These are phyloP conservation scores for Cyprinodon brontotheroides DNA, from an alignment of 2,113 vertebrate genomes.

Conservation along the genomic window DNA sequence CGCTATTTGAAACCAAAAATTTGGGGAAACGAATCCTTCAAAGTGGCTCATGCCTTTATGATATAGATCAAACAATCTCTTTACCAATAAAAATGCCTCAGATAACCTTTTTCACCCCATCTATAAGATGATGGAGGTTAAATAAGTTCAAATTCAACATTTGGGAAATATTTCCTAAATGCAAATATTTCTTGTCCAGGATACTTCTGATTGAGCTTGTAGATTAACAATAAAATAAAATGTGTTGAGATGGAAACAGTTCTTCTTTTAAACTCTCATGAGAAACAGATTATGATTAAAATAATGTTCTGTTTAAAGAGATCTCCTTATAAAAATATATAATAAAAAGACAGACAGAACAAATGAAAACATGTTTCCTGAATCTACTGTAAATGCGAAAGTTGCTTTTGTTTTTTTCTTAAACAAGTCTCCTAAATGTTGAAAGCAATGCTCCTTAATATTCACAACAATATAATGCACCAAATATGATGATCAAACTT, in stretches of 20 bases:
- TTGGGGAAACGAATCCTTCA: neutral
- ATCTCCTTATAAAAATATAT: too few species aligned
- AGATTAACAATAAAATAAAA: neutral
- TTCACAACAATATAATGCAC: neutral
- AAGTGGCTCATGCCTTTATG: too few species aligned
- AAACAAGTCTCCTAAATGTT: neutral
- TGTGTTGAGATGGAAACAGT: neutral
- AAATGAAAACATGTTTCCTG: neutral
- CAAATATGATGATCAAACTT: slow-evolving; percentile 43
- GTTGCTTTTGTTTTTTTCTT: neutral
- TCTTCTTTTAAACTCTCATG: neutral
- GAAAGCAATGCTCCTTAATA: neutral
- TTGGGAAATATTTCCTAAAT: neutral
- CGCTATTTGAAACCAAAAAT: neutral
- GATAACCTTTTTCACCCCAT: neutral
- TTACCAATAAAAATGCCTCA: neutral
- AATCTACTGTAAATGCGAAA: neutral
- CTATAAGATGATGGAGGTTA: too few species aligned
- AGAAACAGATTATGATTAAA: neutral
- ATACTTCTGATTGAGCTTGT: neutral
- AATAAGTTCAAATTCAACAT: neutral
- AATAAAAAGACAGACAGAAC: neutral
- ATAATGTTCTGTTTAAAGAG: neutral
- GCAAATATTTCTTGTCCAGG: neutral
- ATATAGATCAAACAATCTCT: neutral